Conservation (phyloP, 2,888 invertebrate species). For the Chydorus sphaericus region DNA sequence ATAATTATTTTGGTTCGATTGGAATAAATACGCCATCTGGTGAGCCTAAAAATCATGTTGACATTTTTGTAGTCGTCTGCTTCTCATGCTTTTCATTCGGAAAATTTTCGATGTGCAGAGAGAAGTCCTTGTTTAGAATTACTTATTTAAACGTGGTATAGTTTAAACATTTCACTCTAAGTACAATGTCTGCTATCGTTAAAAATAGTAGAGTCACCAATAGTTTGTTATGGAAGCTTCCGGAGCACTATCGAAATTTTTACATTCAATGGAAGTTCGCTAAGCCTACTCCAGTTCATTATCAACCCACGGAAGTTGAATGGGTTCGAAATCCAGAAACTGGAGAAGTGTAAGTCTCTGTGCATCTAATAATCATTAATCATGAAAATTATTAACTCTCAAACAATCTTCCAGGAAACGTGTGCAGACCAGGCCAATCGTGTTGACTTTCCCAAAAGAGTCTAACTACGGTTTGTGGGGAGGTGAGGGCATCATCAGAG, state of each 20-base stretch:
- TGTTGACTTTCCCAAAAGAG: slow-evolving; percentile 61
- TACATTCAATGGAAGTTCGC: slow-evolving; percentile 67
- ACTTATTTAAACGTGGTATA: no score
- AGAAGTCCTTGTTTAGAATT: no score
- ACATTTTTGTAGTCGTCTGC: no score
- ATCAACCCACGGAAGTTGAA: slow-evolving; percentile 53
- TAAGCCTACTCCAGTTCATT: slow-evolving; percentile 45
- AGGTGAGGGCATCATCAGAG: slow-evolving; percentile 85
- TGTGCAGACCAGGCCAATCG: slow-evolving; percentile 60
- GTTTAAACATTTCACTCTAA: no score
- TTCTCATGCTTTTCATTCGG: no score
- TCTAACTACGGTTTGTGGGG: slow-evolving; percentile 83
- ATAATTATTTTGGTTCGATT: no score
- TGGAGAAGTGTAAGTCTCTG: slow-evolving; percentile 45
- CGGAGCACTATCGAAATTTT: slow-evolving; percentile 70
- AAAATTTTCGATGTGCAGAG: no score
- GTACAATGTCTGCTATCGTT: neutral
- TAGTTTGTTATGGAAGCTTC: slow-evolving; percentile 33
- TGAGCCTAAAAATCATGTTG: no score
- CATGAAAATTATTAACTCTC: neutral
- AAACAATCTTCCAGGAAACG: slow-evolving; percentile 34
- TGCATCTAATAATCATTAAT: neutral
- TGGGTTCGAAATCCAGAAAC: slow-evolving; percentile 58
- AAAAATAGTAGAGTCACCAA: neutral
- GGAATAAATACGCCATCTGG: no score